A percentile compares a stretch with the other conserved stretches of the same genome.
These are phyloP conservation scores for Drosophila bocki DNA, from an alignment of 1,140 invertebrate species.

Conservation along the genomic window DNA sequence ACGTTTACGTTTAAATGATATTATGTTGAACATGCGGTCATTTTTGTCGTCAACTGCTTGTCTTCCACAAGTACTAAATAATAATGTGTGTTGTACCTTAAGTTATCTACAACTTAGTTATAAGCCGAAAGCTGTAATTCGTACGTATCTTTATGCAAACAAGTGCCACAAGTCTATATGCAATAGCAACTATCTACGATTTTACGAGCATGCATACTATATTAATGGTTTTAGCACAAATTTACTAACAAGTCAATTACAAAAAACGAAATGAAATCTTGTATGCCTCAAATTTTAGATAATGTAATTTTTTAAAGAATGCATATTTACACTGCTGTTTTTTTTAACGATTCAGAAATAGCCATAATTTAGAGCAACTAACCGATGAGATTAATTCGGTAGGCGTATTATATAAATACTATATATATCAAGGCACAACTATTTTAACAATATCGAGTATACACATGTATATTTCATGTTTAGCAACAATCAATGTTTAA, in stretches of 20 bases:
- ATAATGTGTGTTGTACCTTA: constrained; percentile 31
- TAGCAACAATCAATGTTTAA: constrained; percentile 47
- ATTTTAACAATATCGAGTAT: constrained; percentile 9
- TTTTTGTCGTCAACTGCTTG: constrained; percentile 60
- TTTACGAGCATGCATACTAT: constrained; percentile 3
- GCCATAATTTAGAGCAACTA: constrained; percentile 52
- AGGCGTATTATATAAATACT: constrained; percentile 9
- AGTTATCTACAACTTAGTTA: constrained; percentile 9
- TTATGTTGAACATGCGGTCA: constrained; percentile 81
- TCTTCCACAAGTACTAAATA: constrained; percentile 68
- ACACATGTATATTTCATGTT: constrained; percentile 18
- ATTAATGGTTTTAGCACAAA: constrained; percentile 40
- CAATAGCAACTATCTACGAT: constrained; percentile 34
- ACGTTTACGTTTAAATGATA: constrained; percentile 72
- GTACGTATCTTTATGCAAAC: constrained; percentile 69
- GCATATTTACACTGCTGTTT: constrained; percentile 44
- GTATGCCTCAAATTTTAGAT: constrained; percentile 52
- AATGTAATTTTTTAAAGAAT: constrained; percentile 42
- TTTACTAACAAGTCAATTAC: constrained; percentile 62
- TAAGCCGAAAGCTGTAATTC: constrained; percentile 19
- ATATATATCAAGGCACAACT: constrained; percentile 24
- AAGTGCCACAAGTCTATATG: constrained; percentile 70
- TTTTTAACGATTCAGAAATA: constrained; percentile 40
- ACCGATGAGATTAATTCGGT: constrained; percentile 34
- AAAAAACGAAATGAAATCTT: constrained; percentile 25